Conservation (phyloP, 2,888 invertebrate genomes). For the Leptogaster cylindrica region DNA sequence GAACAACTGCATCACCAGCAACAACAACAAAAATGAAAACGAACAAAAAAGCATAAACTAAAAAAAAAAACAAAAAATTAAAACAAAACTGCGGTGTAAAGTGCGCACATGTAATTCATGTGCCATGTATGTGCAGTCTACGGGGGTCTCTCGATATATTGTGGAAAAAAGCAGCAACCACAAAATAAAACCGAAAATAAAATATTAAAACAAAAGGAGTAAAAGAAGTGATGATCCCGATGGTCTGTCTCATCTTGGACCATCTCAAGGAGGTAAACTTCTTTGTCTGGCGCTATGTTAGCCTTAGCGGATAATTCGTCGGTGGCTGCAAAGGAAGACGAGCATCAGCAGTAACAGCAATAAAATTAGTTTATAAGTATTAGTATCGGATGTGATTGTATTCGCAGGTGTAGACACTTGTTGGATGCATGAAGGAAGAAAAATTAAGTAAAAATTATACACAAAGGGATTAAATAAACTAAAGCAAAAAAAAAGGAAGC, state of each 20-base stretch:
- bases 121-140: constrained; percentile 28
- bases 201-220: constrained; percentile 1
- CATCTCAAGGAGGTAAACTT: constrained; percentile 31
- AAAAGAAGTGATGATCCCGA: constrained; percentile 12
- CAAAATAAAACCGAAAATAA: background rate
- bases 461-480: background rate
- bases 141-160: constrained; percentile 16
- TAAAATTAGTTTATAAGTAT: constrained; percentile 18
- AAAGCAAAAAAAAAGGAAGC: background rate
- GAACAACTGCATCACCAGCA: no score
- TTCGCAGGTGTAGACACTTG: background rate
- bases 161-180: background rate
- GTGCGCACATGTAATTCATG: constrained; percentile 42
- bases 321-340: constrained; percentile 4
- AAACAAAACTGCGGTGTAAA: constrained; percentile 26
- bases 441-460: constrained; percentile 23
- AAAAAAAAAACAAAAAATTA: no score
- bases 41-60: background rate
- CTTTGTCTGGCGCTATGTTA: constrained; percentile 37
- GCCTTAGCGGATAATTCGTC: constrained; percentile 14
- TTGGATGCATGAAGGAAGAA: constrained; percentile 14
- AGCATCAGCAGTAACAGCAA: constrained; percentile 3
- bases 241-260: constrained; percentile 28
- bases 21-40: constrained; percentile 14
- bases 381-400: constrained; percentile 14